phyloP scores from a whole-genome alignment of 2,888 invertebrate species.

The Pasiphila rectangulata region DNA sequence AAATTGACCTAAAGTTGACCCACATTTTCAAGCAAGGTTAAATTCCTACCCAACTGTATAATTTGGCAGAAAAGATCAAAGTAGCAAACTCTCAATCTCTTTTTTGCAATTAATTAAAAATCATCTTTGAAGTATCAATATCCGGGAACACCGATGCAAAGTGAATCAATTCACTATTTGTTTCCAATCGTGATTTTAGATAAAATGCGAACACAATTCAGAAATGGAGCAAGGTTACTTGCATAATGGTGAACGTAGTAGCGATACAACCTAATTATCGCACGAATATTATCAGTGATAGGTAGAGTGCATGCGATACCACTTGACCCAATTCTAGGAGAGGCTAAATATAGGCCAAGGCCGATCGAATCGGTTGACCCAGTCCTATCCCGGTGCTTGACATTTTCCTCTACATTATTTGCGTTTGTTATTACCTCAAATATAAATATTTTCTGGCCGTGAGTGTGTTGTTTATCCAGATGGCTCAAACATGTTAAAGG shows the following conservation, averaged over 20 bases:
- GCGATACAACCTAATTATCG: slow-evolving; percentile 37
- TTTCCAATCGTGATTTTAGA: slow-evolving; percentile 14
- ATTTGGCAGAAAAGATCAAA: too few relatives aligned
- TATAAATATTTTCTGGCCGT: slow-evolving; percentile 12
- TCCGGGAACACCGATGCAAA: slow-evolving; percentile 2
- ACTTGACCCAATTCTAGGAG: slow-evolving; percentile 47
- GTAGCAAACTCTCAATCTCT: too few relatives aligned
- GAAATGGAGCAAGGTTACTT: slow-evolving; percentile 42
- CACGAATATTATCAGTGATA: slow-evolving; percentile 38
- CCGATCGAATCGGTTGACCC: slow-evolving; percentile 46
- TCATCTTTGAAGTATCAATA: slow-evolving; percentile 3
- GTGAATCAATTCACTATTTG: slow-evolving; percentile 8
- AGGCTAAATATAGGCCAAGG: slow-evolving; percentile 60
- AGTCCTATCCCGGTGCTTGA: slow-evolving; percentile 38
- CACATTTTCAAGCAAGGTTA: too few relatives aligned
- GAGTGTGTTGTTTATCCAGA: slow-evolving; percentile 7
- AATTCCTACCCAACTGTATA: too few relatives aligned
- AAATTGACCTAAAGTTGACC: too few relatives aligned
- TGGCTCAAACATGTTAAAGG: slow-evolving; percentile 4
- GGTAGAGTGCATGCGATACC: slow-evolving; percentile 40
- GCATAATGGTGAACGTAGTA: slow-evolving; percentile 9
- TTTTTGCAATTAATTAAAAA: too few relatives aligned
- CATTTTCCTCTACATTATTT: slow-evolving; percentile 32
- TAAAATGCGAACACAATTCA: slow-evolving; percentile 23
- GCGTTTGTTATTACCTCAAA: slow-evolving; percentile 18